These are phyloP conservation scores for Noctilio leporinus DNA, from an alignment of 2,113 vertebrate genomes.

Conservation along the genomic window DNA sequence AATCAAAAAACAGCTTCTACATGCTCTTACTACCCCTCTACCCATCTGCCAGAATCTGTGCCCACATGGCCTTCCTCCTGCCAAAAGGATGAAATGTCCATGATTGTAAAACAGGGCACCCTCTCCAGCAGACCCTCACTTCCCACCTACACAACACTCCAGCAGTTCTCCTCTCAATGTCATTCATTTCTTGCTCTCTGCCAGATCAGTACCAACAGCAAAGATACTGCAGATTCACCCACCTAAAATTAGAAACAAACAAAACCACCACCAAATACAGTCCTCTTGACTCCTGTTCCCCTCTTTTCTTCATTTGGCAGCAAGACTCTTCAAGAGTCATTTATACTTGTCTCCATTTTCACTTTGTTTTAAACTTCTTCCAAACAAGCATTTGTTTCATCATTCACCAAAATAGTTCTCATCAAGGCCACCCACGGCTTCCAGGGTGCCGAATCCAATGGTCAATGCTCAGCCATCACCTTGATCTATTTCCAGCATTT, in stretches of 20 bases:
- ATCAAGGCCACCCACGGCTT: background rate
- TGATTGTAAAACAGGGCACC: background rate
- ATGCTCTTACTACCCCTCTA: background rate
- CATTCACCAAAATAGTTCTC: background rate
- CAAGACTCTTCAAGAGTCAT: background rate
- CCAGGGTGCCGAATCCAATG: background rate
- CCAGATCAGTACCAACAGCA: background rate
- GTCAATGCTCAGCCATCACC: background rate
- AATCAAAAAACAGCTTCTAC: background rate
- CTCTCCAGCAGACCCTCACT: background rate
- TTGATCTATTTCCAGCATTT: background rate
- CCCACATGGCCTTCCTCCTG: background rate
- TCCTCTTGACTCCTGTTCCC: background rate
- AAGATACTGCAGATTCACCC: background rate
- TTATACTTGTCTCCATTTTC: background rate
- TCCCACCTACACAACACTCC: background rate
- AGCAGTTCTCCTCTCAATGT: background rate
- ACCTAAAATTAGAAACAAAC: background rate
- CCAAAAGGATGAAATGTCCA: background rate
- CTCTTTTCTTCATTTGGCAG: background rate
- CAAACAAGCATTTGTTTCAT: background rate
- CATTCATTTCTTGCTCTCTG: background rate
- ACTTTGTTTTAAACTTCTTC: background rate
- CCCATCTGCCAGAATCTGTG: background rate
- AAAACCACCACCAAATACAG: background rate